Evolutionary conservation across 1,140 invertebrate species (phyloP), one percentile per base, ranked within the genome.

Genomic region (Tetramorium alpestre): DNA sequence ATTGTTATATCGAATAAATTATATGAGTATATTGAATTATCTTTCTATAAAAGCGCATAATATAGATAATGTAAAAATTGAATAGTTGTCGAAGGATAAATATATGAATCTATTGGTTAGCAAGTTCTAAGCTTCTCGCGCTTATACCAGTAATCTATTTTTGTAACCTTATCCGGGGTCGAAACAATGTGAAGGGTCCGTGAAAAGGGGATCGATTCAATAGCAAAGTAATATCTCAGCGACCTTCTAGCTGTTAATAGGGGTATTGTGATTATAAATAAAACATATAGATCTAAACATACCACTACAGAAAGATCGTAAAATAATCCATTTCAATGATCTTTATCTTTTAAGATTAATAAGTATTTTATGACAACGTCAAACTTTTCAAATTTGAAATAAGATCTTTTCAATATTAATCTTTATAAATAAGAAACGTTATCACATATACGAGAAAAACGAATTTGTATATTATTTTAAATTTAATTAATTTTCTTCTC

Each of bases 111-210:
- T 47, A 70, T 60, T 28, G 10, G 22, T 7, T 33, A 70, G 16
- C 18, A 47, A 33, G 33, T 47, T 58, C 25, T 28, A 44, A 54
- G 62, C 47, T 67, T 67, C 62, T 75, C 69, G 3, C 25, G 11
- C 8, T 60, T 60, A 73, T 22, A 44, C 22, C 8, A 25, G 18
- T 62, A 73, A 73, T 62, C 54, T 84, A 84, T 84, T 84, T 84
- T 73, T 73, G 80, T 73, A 84, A 84, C 28, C 58, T 84, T 84
- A 84, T 84, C 44, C 18, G 13, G 41, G 41, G 11, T 84, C 80
- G 28, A 75, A 84, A 73, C 65, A 73, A 73, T 49, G 38, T 60
- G 67, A 84, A 73, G 80, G 41, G 41, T 84, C 41, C 28, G 16
- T 75, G 54, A 60, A 75, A 60, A 84, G 41, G 28, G 25, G 28